Evolutionary conservation across 2,113 vertebrate genomes (phyloP), one percentile per base, ranked within the genome.

Genomic region (Platysternon megacephalum): DNA sequence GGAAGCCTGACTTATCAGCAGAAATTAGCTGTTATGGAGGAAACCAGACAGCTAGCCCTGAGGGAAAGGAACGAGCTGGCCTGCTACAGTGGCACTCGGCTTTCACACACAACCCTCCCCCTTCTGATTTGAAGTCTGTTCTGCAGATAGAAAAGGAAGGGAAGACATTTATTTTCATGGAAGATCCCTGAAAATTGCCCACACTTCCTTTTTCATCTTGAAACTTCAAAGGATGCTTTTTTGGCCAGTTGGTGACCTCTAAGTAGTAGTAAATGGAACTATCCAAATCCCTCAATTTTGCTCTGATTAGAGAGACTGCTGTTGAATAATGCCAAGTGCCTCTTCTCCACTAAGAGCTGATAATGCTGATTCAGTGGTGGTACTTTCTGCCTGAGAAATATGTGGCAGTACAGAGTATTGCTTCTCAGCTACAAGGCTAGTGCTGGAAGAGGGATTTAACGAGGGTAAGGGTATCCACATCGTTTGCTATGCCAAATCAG

Each of bases 101-200:
- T 51, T 79, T 79, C 32, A 85, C 88, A 51, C 52, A 1, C 4
- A 44, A 53, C 85, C 87, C 89, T 68, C 35, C 88, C 61, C 49
- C 35, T 94, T 93, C 28, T 13, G 7, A 86, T 95, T 94, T 91
- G 79, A 96, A 96, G 87, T 91, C 68, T 86, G 84, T 78, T n/a
- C 55, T 90, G 4, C 56, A 93, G 76, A 44, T 86, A 28, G 0
- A 56, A n/a, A 68, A 0, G 0, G 56, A 56, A 12, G 42, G 22
- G 48, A 83, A 46, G 52, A 78, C 1, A 2, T 88, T 92, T 84
- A 79, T 35, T 90, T 16, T 56, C 29, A 26, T 26, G 52, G n/a
- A 53, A 86, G 46, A 85, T 49, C 48, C 21, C 44, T 7, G 22
- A 74, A 79, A 72, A 22, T 42, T 74, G 19, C 39, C 39, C 22